Base-by-base conservation (phyloP, 2,888 invertebrate species). In the Caenorhabditis drosophilae region DNA sequence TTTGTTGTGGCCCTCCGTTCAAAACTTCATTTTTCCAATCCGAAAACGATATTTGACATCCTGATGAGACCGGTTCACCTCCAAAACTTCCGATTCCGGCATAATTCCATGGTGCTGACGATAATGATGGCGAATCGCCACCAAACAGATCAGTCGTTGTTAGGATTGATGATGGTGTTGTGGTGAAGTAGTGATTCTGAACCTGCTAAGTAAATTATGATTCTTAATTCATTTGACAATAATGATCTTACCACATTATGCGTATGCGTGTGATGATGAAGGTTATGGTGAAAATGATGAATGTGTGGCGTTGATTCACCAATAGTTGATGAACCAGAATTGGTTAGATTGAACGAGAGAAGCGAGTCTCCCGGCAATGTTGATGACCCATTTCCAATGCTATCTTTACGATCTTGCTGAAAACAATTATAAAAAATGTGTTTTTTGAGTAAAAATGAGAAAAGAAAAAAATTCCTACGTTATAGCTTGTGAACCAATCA, bases 221-320 rank as follows among this genome's bases (percentile, higher is more conserved):
- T 22, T 20, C 1, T 31, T 12, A 31, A 31, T 31, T 9, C 31
- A 31, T 9, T 9, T 31, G 6, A 16, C 27, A 18, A 18, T 11
- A 20, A 1, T 31, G n/a, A 38, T 54, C 67, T 31, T n/a, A 70
- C 70, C 51, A 71, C 64, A 54, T 68, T 67, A 20, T 67, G 67
- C 15, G 67, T 67, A 47, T 71, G 71, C 20, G 67, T 67, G 36
- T 71, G 71, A 50, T 67, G 70, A 27, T 70, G 70, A 3, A 62
- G 49, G 20, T 59, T 67, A 45, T 67, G 67, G 31, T 67, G 67
- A 27, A 58, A 53, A 44, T 71, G 67, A 36, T 67, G 71, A 22
- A 68, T 52, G 27, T 64, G 60, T n/a, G 66, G 45, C 22, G 36
- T 56, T 26, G 26, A 31, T 40, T 20, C 20, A 18, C 20, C n/a